A percentile compares a stretch with the other conserved stretches of the same genome.
Conservation (phyloP, 2,888 invertebrate species). For the Eurytoma californica region DNA sequence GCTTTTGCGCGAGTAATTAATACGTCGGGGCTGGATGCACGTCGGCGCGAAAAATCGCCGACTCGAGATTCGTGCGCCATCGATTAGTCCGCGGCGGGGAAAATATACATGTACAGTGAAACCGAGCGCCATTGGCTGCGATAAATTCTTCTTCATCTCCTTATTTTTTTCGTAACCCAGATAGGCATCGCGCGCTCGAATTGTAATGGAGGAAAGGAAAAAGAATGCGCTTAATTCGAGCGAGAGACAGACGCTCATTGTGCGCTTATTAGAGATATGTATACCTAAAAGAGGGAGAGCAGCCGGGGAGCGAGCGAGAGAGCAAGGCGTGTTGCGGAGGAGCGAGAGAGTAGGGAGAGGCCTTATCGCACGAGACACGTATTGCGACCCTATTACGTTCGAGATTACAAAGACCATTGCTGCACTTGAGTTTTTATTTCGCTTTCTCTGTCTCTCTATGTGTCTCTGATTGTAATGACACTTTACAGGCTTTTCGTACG, state of each 20-base stretch:
- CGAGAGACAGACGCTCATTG: conserved; percentile 50
- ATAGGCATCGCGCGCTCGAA: conserved; percentile 16
- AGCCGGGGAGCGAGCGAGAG: neutral
- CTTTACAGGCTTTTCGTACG: conserved; percentile 22
- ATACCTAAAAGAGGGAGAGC: conserved; percentile 39
- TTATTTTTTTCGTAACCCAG: conserved; percentile 35
- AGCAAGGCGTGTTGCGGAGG: neutral
- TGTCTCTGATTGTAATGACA: conserved; percentile 27
- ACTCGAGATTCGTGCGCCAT: neutral
- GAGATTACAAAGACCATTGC: conserved; percentile 42
- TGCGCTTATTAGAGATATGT: conserved; percentile 47
- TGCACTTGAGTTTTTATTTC: conserved; percentile 52
- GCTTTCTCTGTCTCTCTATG: too few relatives aligned
- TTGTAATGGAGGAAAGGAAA: neutral
- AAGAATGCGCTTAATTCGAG: conserved; percentile 39
- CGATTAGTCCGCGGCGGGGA: neutral
- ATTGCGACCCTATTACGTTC: conserved; percentile 54
- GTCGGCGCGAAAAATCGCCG: neutral
- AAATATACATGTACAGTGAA: neutral
- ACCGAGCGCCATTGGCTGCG: neutral
- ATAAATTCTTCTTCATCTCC: neutral
- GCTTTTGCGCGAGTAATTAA: too few relatives aligned
- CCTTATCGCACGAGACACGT: conserved; percentile 57
- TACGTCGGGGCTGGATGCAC: neutral
- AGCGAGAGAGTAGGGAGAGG: conserved; percentile 53